phyloP scores from a whole-genome alignment of 2,797 vertebrate species.

The Hydrolagus colliei region DNA sequence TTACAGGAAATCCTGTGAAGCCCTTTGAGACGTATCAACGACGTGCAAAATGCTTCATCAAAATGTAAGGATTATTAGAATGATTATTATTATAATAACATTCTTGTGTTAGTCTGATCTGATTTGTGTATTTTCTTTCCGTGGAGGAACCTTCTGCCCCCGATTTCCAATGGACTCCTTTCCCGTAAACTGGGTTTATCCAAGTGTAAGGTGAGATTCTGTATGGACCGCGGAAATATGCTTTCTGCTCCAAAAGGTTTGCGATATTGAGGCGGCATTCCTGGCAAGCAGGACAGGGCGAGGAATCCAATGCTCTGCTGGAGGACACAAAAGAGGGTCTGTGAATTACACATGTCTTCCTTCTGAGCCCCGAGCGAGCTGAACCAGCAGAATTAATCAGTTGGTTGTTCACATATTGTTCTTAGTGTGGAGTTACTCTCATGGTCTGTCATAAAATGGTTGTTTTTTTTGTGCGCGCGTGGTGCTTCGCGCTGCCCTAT shows the following conservation, averaged over 20 bases:
- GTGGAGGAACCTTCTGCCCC: background rate
- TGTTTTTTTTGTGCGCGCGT: background rate
- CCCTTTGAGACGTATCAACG: no score
- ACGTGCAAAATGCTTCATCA: no score
- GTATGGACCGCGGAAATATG: background rate
- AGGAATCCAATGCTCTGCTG: background rate
- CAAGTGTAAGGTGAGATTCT: background rate
- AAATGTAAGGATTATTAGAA: no score
- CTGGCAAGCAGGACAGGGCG: background rate
- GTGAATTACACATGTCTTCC: background rate
- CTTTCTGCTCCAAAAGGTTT: background rate
- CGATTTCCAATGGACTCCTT: slow-evolving; percentile 8
- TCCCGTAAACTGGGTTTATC: background rate
- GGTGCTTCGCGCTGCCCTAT: no score
- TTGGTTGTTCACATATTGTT: background rate
- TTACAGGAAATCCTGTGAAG: no score
- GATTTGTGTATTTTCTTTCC: background rate
- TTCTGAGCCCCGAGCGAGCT: background rate
- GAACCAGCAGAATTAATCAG: background rate
- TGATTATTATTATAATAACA: background rate
- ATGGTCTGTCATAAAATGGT: background rate
- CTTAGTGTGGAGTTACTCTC: background rate
- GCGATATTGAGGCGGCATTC: background rate
- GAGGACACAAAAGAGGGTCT: background rate
- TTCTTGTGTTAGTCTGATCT: background rate